Percentiles rank a stretch among this genome's conserved stretches.
phyloP scores from a whole-genome alignment of 1,140 invertebrate genomes.

The Dysdera silvatica region DNA sequence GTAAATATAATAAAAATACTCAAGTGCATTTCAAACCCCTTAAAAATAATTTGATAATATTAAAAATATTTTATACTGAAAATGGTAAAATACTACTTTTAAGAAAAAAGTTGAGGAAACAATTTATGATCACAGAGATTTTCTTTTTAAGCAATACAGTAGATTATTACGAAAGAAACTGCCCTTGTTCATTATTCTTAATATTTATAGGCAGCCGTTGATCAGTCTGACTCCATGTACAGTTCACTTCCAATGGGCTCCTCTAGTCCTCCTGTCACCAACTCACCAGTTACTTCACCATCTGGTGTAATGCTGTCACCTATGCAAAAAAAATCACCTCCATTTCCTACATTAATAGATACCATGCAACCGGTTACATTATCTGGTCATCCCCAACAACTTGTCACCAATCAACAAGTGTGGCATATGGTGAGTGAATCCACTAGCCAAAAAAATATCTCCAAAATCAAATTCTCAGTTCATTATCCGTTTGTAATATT shows the following conservation, averaged over 20 bases:
- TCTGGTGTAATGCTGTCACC: conserved; percentile 36
- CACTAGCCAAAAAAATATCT: no score
- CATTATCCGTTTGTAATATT: no score
- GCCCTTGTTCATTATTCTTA: background rate
- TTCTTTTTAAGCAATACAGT: no score
- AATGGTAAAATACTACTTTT: no score
- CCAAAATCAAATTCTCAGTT: no score
- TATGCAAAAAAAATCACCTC: conserved; percentile 40
- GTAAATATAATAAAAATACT: no score
- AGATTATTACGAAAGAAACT: no score
- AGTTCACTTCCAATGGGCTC: conserved; percentile 1
- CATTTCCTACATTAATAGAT: conserved; percentile 40
- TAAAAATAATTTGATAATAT: no score
- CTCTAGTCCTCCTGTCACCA: conserved; percentile 11
- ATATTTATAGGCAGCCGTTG: conserved; percentile 21
- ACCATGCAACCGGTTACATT: conserved; percentile 32
- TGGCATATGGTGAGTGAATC: conserved; percentile 20
- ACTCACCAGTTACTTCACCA: conserved; percentile 20
- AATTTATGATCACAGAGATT: no score
- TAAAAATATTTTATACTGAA: no score
- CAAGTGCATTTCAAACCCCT: no score
- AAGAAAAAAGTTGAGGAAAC: no score
- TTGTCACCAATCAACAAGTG: conserved; percentile 10
- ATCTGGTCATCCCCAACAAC: conserved; percentile 40
- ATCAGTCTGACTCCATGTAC: conserved; percentile 30